Percentiles rank a stretch among this genome's conserved stretches.
Evolutionary conservation across 2,113 vertebrate genomes (phyloP).

Genomic region (human): DNA sequence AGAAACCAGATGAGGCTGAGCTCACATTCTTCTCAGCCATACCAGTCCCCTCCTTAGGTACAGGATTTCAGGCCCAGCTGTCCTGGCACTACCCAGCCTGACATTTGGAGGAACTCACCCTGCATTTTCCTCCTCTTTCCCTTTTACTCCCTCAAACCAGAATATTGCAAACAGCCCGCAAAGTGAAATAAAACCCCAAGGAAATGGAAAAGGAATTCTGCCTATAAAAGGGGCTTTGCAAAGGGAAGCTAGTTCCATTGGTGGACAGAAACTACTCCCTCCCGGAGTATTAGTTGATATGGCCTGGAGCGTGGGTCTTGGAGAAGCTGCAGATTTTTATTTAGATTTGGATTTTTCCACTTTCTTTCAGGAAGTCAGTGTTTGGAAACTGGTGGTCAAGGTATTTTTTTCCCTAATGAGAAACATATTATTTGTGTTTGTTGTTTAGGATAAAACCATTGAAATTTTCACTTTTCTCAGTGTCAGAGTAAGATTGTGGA

Average conservation of each 20-base stretch:
- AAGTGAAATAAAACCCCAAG: conserved; percentile 42
- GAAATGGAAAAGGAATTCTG: conserved; percentile 21
- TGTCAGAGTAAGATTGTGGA: not conserved
- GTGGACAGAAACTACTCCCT: not conserved
- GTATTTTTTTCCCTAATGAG: conserved; percentile 55
- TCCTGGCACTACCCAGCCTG: conserved; percentile 24
- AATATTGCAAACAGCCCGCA: conserved; percentile 36
- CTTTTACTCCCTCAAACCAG: not conserved
- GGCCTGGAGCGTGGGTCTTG: not conserved
- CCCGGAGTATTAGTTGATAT: not conserved
- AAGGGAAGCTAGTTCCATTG: conserved; percentile 1
- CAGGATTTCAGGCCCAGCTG: conserved; percentile 38
- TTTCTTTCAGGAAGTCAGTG: conserved; percentile 34
- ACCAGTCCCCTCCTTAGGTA: conserved; percentile 20
- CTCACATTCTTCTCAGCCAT: conserved; percentile 42
- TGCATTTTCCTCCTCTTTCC: not conserved
- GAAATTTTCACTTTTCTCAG: not conserved
- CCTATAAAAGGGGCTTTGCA: conserved; percentile 41
- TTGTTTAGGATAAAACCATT: conserved; percentile 14
- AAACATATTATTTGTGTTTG: conserved; percentile 47
- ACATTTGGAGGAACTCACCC: conserved; percentile 44
- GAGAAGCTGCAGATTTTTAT: conserved; percentile 13
- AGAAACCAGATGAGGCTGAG: conserved; percentile 75
- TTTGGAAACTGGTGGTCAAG: conserved; percentile 43
- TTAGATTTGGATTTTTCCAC: conserved; percentile 43